Evolutionary conservation across 2,797 vertebrate species (phyloP).

Genomic region (Caiman crocodilus): DNA sequence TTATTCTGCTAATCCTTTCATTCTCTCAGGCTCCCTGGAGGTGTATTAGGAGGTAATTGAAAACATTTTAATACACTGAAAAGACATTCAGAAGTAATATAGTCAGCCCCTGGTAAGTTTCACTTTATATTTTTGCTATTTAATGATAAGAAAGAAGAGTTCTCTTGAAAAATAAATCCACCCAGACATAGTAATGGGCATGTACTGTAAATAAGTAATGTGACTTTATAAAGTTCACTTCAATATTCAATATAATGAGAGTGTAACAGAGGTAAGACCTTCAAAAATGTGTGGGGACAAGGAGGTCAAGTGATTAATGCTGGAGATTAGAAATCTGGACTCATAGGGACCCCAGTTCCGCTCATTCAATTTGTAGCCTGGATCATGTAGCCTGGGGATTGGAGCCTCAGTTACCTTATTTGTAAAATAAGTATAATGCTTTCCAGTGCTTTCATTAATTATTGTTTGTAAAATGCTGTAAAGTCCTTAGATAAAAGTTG

Average conservation of each 20-base stretch:
- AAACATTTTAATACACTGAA: constrained; percentile 76
- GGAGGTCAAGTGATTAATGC: background rate
- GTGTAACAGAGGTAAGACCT: background rate
- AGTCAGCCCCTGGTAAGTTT: constrained; percentile 19
- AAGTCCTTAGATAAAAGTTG: background rate
- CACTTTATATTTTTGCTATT: constrained; percentile 38
- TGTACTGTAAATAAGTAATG: constrained; percentile 24
- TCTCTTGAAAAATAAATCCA: background rate
- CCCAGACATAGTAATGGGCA: background rate
- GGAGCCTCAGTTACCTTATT: background rate
- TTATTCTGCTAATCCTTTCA: constrained; percentile 81
- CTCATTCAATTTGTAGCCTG: background rate
- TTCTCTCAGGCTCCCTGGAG: constrained; percentile 79
- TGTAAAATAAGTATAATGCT: background rate
- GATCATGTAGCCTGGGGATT: background rate
- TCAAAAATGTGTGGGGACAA: background rate
- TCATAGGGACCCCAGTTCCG: background rate
- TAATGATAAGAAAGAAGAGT: constrained; percentile 41
- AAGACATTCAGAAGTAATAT: constrained; percentile 73
- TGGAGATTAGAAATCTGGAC: background rate
- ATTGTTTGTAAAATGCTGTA: background rate
- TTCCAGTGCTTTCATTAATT: background rate
- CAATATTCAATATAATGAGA: background rate
- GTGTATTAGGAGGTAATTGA: constrained; percentile 81
- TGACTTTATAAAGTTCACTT: background rate